These are phyloP conservation scores for Lasioglossum calceatum DNA, from an alignment of 2,888 invertebrate genomes.

Conservation along the genomic window DNA sequence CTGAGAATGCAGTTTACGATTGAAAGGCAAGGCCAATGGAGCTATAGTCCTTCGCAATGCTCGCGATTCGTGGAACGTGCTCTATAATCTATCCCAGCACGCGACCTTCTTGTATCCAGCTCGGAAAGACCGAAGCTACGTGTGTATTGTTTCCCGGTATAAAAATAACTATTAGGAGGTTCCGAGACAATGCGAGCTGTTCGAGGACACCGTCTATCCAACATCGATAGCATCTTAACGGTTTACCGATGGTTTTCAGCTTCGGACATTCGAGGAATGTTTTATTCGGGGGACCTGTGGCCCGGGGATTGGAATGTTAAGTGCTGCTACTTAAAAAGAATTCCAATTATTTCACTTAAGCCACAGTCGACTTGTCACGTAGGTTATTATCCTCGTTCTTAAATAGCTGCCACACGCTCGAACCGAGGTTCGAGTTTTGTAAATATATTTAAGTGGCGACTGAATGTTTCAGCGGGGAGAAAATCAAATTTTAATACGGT, in stretches of 20 bases:
- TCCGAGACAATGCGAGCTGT: neutral
- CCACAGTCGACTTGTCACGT: neutral
- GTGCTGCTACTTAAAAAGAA: constrained; percentile 12
- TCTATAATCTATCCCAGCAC: constrained; percentile 39
- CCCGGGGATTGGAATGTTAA: constrained; percentile 6
- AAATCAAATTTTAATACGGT: neutral
- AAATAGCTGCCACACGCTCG: neutral
- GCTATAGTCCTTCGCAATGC: constrained; percentile 31
- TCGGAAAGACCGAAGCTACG: constrained; percentile 2
- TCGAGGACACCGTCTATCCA: neutral
- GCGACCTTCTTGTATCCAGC: constrained; percentile 13
- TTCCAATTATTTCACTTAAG: neutral
- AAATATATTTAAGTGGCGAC: neutral
- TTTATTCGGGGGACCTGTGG: neutral
- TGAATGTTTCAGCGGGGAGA: neutral
- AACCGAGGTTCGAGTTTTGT: neutral
- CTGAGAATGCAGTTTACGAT: constrained; percentile 34
- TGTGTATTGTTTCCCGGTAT: neutral
- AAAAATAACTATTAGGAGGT: neutral
- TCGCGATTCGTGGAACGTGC: constrained; percentile 25
- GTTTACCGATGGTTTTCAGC: neutral
- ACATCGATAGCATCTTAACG: neutral
- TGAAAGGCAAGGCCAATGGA: constrained; percentile 51
- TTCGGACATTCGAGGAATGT: constrained; percentile 4
- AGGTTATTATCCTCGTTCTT: neutral